Percentiles rank a stretch among this genome's conserved stretches.
phyloP scores from a whole-genome alignment of 2,113 vertebrate species.

The Vombatus ursinus region DNA sequence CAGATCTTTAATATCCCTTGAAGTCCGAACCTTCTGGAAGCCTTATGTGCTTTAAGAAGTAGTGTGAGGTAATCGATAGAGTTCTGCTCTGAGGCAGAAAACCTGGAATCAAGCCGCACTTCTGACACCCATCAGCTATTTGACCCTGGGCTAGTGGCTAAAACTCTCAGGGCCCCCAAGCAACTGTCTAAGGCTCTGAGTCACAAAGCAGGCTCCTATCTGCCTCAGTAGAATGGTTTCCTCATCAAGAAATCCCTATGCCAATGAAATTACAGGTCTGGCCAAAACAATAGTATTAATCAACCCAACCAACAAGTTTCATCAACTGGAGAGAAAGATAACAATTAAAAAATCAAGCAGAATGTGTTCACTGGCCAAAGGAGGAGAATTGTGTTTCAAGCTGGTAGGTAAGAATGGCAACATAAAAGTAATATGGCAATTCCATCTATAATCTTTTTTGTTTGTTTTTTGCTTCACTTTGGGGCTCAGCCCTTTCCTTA shows the following conservation, averaged over 20 bases:
- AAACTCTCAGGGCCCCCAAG: neutral
- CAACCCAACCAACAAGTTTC: neutral
- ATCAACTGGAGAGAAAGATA: neutral
- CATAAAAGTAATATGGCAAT: neutral
- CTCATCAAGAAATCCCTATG: neutral
- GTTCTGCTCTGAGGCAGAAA: neutral
- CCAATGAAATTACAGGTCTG: neutral
- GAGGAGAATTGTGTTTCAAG: neutral
- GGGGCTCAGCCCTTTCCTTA: neutral
- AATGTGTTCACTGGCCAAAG: neutral
- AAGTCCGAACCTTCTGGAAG: neutral
- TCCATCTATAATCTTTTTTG: neutral
- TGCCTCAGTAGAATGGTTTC: neutral
- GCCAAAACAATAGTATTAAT: neutral
- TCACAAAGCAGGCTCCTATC: neutral
- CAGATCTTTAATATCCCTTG: neutral
- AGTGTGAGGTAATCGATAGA: neutral
- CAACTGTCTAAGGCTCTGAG: neutral
- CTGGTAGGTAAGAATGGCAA: neutral
- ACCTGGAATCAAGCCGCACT: neutral
- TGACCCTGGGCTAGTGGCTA: neutral
- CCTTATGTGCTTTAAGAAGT: neutral
- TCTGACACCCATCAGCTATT: neutral
- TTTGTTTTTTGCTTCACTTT: neutral
- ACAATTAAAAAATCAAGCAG: neutral